These are phyloP conservation scores for Apostichopus parvimensis DNA, from an alignment of 35 echinoderm and acorn worm genomes.

Conservation along the genomic window DNA sequence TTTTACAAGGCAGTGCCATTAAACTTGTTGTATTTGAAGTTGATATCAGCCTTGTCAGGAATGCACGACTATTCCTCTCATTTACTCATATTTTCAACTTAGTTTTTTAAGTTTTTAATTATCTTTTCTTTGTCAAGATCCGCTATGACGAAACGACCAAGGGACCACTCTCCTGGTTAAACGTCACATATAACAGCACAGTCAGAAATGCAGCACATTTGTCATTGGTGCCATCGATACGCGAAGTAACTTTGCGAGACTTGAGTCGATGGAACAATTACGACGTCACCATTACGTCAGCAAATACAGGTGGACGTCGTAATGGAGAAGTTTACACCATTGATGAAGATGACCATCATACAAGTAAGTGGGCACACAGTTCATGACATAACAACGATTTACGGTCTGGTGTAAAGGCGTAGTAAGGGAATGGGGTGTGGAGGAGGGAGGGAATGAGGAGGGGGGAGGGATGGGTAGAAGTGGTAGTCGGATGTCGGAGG, in stretches of 20 bases:
- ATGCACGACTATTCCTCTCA: no score
- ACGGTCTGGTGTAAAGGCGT: no score
- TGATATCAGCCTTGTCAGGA: no score
- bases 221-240: not conserved
- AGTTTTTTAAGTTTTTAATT: not conserved
- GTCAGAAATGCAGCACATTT: not conserved
- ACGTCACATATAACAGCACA: not conserved
- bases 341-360: not conserved
- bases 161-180: not conserved
- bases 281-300: not conserved
- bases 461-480: no score
- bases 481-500: no score
- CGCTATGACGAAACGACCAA: not conserved
- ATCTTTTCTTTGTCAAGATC: not conserved
- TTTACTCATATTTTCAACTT: no score
- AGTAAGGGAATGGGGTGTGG: no score
- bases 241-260: not conserved
- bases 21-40: no score
- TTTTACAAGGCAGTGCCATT: no score
- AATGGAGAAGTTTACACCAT: constrained; percentile 1
- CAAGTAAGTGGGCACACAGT: not conserved
- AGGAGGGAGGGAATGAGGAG: no score
- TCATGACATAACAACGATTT: no score
- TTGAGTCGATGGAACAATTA: constrained; percentile 23
- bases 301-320: not conserved